Conservation (phyloP, 2,888 invertebrate species). For the Pelosia muscerda region DNA sequence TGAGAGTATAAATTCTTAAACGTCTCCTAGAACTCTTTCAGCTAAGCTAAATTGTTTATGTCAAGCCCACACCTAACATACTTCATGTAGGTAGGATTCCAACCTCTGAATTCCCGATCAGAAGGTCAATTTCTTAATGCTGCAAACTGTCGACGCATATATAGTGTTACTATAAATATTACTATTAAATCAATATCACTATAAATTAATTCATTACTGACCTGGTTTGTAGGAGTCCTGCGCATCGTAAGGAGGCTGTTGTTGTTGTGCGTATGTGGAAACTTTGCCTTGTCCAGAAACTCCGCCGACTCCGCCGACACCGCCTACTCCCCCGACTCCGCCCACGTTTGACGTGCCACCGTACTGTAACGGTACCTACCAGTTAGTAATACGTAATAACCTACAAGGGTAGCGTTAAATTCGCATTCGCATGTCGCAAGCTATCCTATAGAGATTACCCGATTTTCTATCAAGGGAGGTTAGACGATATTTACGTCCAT, state of each 20-base stretch:
- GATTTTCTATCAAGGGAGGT: too few relatives aligned
- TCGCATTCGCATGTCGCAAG: too few relatives aligned
- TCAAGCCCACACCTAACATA: too few relatives aligned
- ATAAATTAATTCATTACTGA: slow-evolving; percentile 29
- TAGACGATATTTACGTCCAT: too few relatives aligned
- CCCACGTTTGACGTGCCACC: slow-evolving; percentile 76
- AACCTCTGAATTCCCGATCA: too few relatives aligned
- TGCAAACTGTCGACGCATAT: neutral
- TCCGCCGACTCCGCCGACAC: slow-evolving; percentile 71
- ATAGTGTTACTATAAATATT: neutral
- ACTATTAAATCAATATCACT: neutral
- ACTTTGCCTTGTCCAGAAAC: slow-evolving; percentile 78
- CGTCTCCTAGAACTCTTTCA: neutral
- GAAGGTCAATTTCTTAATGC: too few relatives aligned
- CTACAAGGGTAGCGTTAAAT: too few relatives aligned
- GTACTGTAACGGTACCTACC: slow-evolving; percentile 63
- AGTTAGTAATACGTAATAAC: neutral
- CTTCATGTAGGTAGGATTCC: too few relatives aligned
- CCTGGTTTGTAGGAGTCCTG: slow-evolving; percentile 80
- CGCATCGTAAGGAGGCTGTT: slow-evolving; percentile 77
- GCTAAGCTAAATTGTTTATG: neutral
- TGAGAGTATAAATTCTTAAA: too few relatives aligned
- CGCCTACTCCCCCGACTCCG: slow-evolving; percentile 68
- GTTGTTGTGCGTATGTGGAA: slow-evolving; percentile 71
- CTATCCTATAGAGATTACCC: too few relatives aligned